Conservation (phyloP, 2,113 vertebrate genomes). For the human region DNA sequence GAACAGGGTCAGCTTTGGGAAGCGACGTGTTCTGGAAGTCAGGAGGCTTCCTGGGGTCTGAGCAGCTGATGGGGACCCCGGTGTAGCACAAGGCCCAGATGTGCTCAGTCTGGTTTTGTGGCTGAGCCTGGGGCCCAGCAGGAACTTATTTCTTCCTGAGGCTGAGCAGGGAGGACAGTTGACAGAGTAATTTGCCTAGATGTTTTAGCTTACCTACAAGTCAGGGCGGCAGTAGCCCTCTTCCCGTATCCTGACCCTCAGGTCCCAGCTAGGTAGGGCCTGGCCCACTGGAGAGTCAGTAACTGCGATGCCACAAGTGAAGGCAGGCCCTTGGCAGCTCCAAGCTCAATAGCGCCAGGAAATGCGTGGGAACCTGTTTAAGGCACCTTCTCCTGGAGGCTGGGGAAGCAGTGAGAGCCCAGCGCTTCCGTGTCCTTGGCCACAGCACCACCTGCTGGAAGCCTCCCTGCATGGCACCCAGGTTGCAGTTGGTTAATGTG, state of each 20-base stretch:
- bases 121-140: background rate
- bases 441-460: constrained; percentile 73
- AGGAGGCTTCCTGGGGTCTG: background rate
- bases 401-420: background rate
- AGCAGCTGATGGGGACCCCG: background rate
- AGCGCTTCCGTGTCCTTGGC: background rate
- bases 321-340: background rate
- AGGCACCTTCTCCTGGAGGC: background rate
- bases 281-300: background rate
- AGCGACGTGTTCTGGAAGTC: background rate
- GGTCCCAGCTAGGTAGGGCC: background rate
- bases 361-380: background rate
- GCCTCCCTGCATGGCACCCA: background rate
- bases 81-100: background rate
- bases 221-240: background rate
- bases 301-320: background rate
- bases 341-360: background rate
- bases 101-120: background rate
- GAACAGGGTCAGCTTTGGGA: background rate
- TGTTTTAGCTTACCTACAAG: background rate
- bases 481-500: background rate
- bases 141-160: background rate
- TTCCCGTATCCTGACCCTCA: background rate
- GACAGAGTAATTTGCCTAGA: background rate
- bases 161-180: background rate